Conservation (phyloP, 2,888 invertebrate species). For the Acronicta alni region DNA sequence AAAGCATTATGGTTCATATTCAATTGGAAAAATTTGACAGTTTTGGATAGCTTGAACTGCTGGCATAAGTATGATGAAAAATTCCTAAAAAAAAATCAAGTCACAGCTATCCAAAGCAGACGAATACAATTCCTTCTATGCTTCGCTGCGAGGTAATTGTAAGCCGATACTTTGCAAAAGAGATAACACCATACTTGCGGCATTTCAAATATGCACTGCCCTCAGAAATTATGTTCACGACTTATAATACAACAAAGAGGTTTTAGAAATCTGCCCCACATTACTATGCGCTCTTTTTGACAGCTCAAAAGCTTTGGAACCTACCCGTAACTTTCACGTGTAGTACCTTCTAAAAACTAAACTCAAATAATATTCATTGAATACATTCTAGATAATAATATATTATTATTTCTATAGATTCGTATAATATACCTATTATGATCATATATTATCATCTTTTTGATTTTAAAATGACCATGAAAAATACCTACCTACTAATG, state of each 20-base stretch:
- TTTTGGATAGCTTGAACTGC: no score
- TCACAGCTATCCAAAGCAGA: neutral
- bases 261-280: constrained; percentile 28
- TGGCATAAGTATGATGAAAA: neutral
- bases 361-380: no score
- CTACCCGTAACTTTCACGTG: no score
- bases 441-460: no score
- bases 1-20: no score
- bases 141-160: constrained; percentile 16
- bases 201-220: constrained; percentile 34
- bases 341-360: no score
- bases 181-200: constrained; percentile 7
- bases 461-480: no score
- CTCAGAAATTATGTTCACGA: constrained; percentile 4
- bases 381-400: no score
- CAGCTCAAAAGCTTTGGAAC: neutral
- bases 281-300: neutral
- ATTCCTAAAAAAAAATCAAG: constrained; percentile 7
- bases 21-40: no score
- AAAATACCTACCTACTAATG: no score
- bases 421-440: no score
- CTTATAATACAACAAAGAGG: constrained; percentile 7
- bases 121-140: neutral
- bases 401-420: no score
- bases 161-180: constrained; percentile 10